Evolutionary conservation across 2,113 vertebrate genomes (phyloP), one percentile per base, ranked within the genome.

Genomic region (Solenodon paradoxus): DNA sequence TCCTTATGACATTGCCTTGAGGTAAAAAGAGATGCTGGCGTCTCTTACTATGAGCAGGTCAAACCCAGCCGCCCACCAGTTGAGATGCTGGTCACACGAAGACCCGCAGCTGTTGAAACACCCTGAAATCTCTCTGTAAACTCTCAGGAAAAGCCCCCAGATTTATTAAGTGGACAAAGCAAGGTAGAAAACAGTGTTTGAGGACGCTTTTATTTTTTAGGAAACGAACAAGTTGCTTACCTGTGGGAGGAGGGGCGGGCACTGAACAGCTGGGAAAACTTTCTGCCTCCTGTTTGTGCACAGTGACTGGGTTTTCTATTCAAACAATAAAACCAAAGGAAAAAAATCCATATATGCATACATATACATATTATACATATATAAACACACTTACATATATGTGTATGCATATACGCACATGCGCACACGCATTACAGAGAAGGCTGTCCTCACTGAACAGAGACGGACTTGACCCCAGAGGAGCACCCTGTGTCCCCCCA

Each of bases 301-400:
- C 4, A 12, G 57, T 19, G 19, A 69, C 68, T 53, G 17, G 35
- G 17, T 49, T 72, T 79, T 19, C 80, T 82, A 16, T 17, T 47
- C n/a, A 75, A 57, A 61, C 71, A 45, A 72, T 77, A 53, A 96
- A 81, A 81, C 63, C 32, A 49, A 77, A 94, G n/a, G n/a, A n/a
- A n/a, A n/a, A n/a, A n/a, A n/a, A n/a, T n/a, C n/a, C n/a, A n/a
- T n/a, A n/a, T n/a, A n/a, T n/a, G n/a, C n/a, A 79, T 71, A 30
- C 32, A 69, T 17, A 57, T 57, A 66, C 38, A 45, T 51, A 66
- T 68, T 32, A 88, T 4, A 26, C 9, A 7, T n/a, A n/a, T n/a
- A n/a, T n/a, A n/a, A n/a, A n/a, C n/a, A n/a, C n/a, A n/a, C n/a
- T n/a, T n/a, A n/a, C n/a, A n/a, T n/a, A n/a, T n/a, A n/a, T n/a